Percentiles rank a stretch among this genome's conserved stretches.
Evolutionary conservation across 2,888 invertebrate genomes (phyloP).

Genomic region (Fissipunctia ypsillon): DNA sequence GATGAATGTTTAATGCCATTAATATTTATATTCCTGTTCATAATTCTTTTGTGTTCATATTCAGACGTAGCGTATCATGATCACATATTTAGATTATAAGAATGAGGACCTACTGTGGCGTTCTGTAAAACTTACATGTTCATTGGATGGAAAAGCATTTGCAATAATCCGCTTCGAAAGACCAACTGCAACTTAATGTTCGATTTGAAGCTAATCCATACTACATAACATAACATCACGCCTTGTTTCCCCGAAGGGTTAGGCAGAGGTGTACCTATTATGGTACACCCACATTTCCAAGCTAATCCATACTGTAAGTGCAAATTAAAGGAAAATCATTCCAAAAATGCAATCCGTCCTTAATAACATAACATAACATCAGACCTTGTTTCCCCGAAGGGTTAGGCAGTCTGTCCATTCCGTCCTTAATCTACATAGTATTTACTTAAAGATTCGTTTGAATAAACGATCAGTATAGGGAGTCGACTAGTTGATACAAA

Average conservation of each 20-base stretch:
- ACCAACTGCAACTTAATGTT: slow-evolving; percentile 1
- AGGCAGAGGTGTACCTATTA: no score
- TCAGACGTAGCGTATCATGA: slow-evolving; percentile 38
- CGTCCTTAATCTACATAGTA: slow-evolving; percentile 8
- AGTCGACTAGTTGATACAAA: slow-evolving; percentile 30
- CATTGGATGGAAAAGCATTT: slow-evolving; percentile 9
- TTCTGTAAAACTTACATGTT: slow-evolving; percentile 3
- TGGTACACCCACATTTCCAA: no score
- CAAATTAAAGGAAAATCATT: no score
- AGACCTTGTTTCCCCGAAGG: no score
- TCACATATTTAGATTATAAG: slow-evolving; percentile 46
- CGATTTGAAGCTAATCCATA: slow-evolving; percentile 2
- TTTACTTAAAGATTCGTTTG: slow-evolving; percentile 14
- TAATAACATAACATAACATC: no score
- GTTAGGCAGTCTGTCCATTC: no score
- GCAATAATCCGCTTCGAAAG: not conserved
- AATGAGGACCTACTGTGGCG: slow-evolving; percentile 32
- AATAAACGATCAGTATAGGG: slow-evolving; percentile 20
- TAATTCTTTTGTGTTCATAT: slow-evolving; percentile 56
- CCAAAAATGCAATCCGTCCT: not conserved
- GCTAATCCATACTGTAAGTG: slow-evolving; percentile 3
- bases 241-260: no score
- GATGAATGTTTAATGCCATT: slow-evolving; percentile 62
- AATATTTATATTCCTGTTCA: slow-evolving; percentile 56
- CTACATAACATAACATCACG: no score